phyloP scores from a whole-genome alignment of 2,113 vertebrate species.

The Myrmophylax atrothorax region DNA sequence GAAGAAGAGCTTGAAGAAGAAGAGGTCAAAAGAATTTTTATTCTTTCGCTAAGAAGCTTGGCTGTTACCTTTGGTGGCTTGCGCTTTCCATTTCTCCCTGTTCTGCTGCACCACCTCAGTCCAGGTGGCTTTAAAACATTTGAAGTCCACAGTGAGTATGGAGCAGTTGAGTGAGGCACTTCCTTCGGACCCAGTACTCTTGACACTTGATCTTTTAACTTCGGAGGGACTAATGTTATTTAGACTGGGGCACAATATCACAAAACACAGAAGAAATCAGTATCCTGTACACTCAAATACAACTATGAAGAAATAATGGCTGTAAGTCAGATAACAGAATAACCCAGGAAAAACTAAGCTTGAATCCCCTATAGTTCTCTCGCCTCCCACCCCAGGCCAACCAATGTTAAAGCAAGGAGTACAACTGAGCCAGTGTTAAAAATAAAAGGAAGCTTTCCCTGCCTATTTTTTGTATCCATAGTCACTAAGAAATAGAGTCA shows the following conservation, averaged over 20 bases:
- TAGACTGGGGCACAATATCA: slow-evolving; percentile 75
- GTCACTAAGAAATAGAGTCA: not conserved
- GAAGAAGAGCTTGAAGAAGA: not conserved
- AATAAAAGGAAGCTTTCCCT: not conserved
- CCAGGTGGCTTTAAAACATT: slow-evolving; percentile 92
- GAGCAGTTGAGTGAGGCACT: slow-evolving; percentile 85
- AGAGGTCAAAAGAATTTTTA: not conserved
- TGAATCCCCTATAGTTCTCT: not conserved
- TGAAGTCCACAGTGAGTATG: slow-evolving; percentile 90
- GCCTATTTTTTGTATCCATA: not conserved
- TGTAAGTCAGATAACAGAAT: not conserved
- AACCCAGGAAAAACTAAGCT: not conserved
- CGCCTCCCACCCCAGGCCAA: not conserved
- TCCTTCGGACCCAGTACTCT: slow-evolving; percentile 87
- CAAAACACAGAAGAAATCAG: not conserved
- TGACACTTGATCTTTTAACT: slow-evolving; percentile 84
- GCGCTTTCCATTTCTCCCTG: slow-evolving; percentile 91
- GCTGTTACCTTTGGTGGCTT: slow-evolving; percentile 90
- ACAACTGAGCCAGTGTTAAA: not conserved
- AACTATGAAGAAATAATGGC: not conserved
- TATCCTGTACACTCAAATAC: not conserved
- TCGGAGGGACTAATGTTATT: slow-evolving; percentile 88
- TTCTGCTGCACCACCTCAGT: slow-evolving; percentile 92
- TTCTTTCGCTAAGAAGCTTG: not conserved
- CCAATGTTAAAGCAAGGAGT: not conserved